These are phyloP conservation scores for Lepidurus packardi DNA, from an alignment of 1,140 invertebrate genomes.

Conservation along the genomic window DNA sequence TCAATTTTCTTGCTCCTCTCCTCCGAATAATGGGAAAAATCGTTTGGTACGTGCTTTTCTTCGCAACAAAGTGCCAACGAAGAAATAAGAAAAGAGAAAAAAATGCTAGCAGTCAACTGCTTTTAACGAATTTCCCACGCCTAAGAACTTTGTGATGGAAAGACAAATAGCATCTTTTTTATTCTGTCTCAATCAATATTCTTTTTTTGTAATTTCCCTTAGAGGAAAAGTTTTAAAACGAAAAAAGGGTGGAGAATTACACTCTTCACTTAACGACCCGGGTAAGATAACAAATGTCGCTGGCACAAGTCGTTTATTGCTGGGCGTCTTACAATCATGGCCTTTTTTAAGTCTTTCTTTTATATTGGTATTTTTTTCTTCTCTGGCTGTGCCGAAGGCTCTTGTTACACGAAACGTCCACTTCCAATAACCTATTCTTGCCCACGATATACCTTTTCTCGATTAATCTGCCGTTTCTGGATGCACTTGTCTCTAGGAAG, in stretches of 20 bases:
- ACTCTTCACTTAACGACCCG: constrained; percentile 10
- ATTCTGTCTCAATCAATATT: background rate
- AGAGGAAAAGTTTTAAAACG: background rate
- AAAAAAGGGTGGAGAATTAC: background rate
- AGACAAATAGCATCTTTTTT: background rate
- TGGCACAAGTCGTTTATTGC: constrained; percentile 18
- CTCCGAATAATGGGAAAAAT: background rate
- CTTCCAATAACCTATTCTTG: constrained; percentile 10
- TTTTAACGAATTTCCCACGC: background rate
- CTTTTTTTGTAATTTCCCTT: background rate
- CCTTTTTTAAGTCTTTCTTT: background rate
- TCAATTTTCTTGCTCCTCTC: background rate
- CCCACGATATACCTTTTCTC: background rate
- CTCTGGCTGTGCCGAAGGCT: background rate
- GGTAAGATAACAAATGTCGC: constrained; percentile 10
- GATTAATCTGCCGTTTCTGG: constrained; percentile 1
- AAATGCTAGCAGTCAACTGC: background rate
- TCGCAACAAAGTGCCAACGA: background rate
- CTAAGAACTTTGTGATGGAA: background rate
- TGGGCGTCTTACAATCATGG: constrained; percentile 12
- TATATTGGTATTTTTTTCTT: background rate
- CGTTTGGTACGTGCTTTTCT: background rate
- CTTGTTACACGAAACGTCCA: background rate
- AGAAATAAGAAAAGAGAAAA: background rate
- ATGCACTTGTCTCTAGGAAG: background rate